Evolutionary conservation across 2,113 vertebrate genomes (phyloP).

Genomic region (Indicator indicator): DNA sequence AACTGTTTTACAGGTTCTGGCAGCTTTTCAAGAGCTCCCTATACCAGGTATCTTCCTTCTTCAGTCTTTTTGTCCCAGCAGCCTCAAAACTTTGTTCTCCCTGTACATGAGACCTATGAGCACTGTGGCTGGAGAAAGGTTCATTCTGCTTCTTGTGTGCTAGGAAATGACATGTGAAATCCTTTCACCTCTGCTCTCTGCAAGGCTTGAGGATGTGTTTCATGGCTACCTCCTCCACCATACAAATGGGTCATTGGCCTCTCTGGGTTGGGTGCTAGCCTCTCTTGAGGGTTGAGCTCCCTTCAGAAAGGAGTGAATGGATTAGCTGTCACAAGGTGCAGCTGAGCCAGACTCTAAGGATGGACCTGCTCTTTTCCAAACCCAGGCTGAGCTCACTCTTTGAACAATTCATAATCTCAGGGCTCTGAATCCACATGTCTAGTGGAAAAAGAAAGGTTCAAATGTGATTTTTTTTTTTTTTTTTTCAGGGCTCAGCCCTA

Average conservation of each 20-base stretch:
- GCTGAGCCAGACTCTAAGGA: not conserved
- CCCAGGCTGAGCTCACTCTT: not conserved
- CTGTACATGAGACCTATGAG: fast-evolving
- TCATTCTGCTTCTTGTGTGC: not conserved
- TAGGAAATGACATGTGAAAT: not conserved
- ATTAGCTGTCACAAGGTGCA: not conserved
- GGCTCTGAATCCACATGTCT: not conserved
- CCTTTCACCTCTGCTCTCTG: not conserved
- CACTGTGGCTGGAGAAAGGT: not conserved
- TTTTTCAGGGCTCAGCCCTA: not conserved
- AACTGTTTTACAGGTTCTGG: not conserved
- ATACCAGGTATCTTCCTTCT: not conserved
- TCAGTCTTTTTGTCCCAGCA: not conserved
- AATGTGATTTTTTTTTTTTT: no score
- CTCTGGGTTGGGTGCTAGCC: not conserved
- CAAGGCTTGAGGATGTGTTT: not conserved
- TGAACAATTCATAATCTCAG: not conserved
- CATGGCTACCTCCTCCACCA: not conserved
- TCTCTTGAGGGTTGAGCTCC: not conserved
- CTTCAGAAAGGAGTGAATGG: not conserved
- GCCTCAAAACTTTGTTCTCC: not conserved
- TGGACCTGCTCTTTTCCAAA: not conserved
- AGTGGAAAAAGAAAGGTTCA: not conserved
- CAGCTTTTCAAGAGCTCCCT: not conserved
- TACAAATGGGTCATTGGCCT: not conserved